Evolutionary conservation across 1,140 invertebrate species (phyloP).

Genomic region (Polyergus mexicanus): DNA sequence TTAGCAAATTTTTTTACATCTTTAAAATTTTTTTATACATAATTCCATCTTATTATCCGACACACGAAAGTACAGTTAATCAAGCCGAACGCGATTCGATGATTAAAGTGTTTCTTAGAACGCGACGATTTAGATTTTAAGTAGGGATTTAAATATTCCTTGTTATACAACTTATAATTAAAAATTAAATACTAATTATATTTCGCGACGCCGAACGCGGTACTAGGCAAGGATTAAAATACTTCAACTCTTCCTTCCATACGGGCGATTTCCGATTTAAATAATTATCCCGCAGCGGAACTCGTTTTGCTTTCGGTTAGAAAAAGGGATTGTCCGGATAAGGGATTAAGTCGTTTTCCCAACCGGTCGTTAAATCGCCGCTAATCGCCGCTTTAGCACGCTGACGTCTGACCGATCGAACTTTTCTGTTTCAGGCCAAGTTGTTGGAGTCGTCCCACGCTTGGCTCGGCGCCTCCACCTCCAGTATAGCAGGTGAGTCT

Average conservation of each 20-base stretch:
- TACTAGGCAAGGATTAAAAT: background rate
- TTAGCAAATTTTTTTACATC: too few species aligned
- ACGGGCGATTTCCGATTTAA: conserved; percentile 31
- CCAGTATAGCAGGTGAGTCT: conserved; percentile 95
- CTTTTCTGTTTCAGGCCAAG: conserved; percentile 92
- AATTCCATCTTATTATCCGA: background rate
- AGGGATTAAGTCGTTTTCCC: conserved; percentile 56
- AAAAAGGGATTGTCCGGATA: conserved; percentile 47
- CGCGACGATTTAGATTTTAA: background rate
- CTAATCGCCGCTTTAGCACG: conserved; percentile 54
- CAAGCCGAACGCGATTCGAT: conserved; percentile 11
- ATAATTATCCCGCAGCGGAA: conserved; percentile 21
- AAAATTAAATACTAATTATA: background rate
- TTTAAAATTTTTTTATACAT: too few species aligned
- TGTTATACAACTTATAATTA: background rate
- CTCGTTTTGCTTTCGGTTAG: conserved; percentile 37
- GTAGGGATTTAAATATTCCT: conserved; percentile 5
- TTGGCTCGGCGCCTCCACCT: conserved; percentile 95
- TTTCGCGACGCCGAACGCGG: background rate
- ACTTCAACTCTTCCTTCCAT: background rate
- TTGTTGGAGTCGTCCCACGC: conserved; percentile 95
- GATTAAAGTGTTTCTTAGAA: background rate
- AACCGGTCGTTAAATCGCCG: conserved; percentile 47
- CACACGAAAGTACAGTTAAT: background rate
- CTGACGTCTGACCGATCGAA: conserved; percentile 42